Percentiles rank a stretch among this genome's conserved stretches.
These are phyloP conservation scores for Ooceraea biroi DNA, from an alignment of 1,140 invertebrate species.

Conservation along the genomic window DNA sequence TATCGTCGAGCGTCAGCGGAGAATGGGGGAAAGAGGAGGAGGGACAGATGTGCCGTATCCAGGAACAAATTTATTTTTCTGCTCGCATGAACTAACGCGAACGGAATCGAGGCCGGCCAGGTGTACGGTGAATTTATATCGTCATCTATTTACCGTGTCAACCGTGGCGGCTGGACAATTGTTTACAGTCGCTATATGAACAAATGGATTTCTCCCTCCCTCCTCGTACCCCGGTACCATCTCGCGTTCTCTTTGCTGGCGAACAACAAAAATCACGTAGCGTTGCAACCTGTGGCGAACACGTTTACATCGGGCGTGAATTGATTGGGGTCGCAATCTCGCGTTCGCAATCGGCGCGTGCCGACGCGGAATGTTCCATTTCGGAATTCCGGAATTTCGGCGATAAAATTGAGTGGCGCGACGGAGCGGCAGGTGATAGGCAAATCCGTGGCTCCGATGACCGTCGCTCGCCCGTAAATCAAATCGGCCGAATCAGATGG, in stretches of 20 bases:
- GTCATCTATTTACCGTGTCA: conserved; percentile 2
- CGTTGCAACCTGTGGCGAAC: background rate
- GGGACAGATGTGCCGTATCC: background rate
- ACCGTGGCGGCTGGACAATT: background rate
- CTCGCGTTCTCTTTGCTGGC: no score
- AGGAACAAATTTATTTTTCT: background rate
- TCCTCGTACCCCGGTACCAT: background rate
- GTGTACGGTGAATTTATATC: background rate
- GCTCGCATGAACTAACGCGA: background rate
- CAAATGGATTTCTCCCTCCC: conserved; percentile 31
- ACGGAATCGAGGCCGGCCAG: background rate
- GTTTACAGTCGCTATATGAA: conserved; percentile 2
- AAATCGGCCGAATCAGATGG: conserved; percentile 30
- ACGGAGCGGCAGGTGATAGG: no score
- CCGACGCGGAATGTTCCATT: conserved; percentile 5
- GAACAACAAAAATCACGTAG: conserved; percentile 14
- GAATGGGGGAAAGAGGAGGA: background rate
- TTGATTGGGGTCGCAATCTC: background rate
- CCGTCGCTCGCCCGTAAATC: conserved; percentile 53
- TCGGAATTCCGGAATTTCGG: conserved; percentile 5
- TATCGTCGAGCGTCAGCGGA: no score
- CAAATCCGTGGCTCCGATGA: conserved; percentile 24
- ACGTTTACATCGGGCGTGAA: background rate
- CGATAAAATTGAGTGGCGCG: background rate
- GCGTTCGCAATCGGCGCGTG: background rate